These are phyloP conservation scores for Osmerus mordax DNA, from an alignment of 2,113 vertebrate species.

Conservation along the genomic window DNA sequence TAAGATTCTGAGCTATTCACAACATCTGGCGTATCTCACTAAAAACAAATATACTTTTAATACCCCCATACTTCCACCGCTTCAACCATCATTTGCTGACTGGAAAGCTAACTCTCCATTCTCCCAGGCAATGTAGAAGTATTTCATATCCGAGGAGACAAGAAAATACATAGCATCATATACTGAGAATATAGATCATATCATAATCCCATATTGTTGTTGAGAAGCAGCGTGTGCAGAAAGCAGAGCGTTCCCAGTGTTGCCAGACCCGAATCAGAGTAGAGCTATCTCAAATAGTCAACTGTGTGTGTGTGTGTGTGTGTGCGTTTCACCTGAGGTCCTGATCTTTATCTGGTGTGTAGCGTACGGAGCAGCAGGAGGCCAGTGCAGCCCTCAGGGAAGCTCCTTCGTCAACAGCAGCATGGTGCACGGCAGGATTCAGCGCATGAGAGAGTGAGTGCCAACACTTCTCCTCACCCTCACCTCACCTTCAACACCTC, in stretches of 20 bases:
- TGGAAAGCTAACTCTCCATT: background rate
- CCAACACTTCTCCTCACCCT: background rate
- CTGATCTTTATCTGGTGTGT: slow-evolving; percentile 41
- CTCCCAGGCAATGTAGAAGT: background rate
- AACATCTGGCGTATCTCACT: no score
- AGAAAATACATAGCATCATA: background rate
- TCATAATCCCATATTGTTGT: background rate
- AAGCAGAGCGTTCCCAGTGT: no score
- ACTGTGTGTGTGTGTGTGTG: background rate
- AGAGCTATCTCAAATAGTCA: no score
- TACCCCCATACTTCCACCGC: no score
- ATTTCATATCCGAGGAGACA: background rate
- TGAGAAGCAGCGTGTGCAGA: background rate
- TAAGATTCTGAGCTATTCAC: no score
- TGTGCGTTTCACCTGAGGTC: background rate
- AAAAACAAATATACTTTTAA: no score
- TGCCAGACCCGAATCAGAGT: no score
- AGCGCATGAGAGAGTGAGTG: slow-evolving; percentile 72
- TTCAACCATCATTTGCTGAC: background rate
- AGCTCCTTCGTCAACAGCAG: slow-evolving; percentile 54
- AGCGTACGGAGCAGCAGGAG: slow-evolving; percentile 56
- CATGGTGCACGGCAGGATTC: slow-evolving; percentile 65
- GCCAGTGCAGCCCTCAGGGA: slow-evolving; percentile 37
- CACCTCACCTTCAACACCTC: background rate
- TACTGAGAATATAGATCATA: background rate